Percentiles rank a stretch among this genome's conserved stretches.
phyloP scores from a whole-genome alignment of 2,888 invertebrate genomes.

The Pollenia labialis region DNA sequence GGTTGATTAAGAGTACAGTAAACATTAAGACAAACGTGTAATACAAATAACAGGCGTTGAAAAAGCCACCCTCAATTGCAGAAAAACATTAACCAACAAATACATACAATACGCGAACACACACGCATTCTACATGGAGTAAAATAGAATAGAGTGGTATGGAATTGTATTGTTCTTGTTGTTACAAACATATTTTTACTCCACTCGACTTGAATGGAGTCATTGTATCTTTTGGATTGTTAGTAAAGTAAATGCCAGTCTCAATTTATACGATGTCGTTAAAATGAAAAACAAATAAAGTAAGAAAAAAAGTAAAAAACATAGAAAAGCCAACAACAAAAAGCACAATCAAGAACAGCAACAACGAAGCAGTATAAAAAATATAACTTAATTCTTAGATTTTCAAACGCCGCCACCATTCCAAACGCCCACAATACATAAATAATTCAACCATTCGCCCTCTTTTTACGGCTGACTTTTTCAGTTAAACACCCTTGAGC shows the following conservation, averaged over 20 bases:
- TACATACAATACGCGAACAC: slow-evolving; percentile 68
- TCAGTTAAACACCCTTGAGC: neutral
- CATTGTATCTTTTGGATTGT: slow-evolving; percentile 36
- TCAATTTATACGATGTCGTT: slow-evolving; percentile 69
- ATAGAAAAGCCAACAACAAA: slow-evolving; percentile 19
- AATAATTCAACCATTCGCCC: slow-evolving; percentile 14
- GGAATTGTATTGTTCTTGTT: slow-evolving; percentile 47
- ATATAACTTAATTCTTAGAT: slow-evolving; percentile 55
- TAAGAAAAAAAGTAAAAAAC: slow-evolving; percentile 17
- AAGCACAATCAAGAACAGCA: slow-evolving; percentile 33
- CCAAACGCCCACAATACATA: slow-evolving; percentile 65
- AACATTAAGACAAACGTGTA: slow-evolving; percentile 49
- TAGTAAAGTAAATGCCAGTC: slow-evolving; percentile 65
- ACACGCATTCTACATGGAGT: slow-evolving; percentile 46
- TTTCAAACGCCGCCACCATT: slow-evolving; percentile 69
- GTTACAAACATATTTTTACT: slow-evolving; percentile 36
- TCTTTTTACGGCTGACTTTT: neutral
- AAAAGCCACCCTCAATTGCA: slow-evolving; percentile 57
- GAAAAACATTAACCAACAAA: neutral
- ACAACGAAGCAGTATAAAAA: slow-evolving; percentile 22
- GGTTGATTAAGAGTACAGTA: slow-evolving; percentile 46
- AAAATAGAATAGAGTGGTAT: slow-evolving; percentile 38
- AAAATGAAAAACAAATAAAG: slow-evolving; percentile 67
- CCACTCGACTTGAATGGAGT: slow-evolving; percentile 51
- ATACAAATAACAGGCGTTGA: slow-evolving; percentile 57